Conservation (phyloP, 1,140 invertebrate species). For the Hermetia illucens region DNA sequence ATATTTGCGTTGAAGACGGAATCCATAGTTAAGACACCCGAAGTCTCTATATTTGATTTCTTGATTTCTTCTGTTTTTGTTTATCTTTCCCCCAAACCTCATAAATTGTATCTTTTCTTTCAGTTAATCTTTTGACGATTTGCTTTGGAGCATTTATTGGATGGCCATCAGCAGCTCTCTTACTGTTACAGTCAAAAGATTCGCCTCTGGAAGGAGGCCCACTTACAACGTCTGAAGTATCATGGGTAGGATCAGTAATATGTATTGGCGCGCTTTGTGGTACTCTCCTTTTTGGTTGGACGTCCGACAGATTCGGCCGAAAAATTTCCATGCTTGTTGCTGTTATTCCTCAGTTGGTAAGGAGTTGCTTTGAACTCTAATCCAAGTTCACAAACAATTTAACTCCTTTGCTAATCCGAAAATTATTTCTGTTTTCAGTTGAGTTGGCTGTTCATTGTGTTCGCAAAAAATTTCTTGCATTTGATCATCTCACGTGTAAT, state of each 20-base stretch:
- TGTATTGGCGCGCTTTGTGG: background rate
- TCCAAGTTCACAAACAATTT: too few species aligned
- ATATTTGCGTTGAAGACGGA: too few species aligned
- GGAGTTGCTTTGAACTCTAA: too few species aligned
- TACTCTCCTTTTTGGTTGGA: background rate
- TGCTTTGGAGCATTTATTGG: background rate
- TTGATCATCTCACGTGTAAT: constrained; percentile 22
- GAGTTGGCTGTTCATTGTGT: constrained; percentile 14
- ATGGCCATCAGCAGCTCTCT: background rate
- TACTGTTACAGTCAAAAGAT: background rate
- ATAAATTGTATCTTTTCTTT: too few species aligned
- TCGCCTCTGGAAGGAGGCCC: background rate
- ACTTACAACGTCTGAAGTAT: background rate
- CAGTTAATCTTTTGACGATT: background rate
- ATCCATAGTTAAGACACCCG: too few species aligned
- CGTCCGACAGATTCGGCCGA: background rate
- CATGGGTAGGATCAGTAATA: background rate
- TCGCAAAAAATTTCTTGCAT: constrained; percentile 13
- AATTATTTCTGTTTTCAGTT: constrained; percentile 2
- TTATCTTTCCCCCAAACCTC: too few species aligned
- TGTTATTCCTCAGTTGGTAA: background rate
- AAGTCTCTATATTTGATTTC: too few species aligned
- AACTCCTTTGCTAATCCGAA: too few species aligned
- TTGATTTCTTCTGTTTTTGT: too few species aligned
- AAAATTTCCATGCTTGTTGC: background rate